These are phyloP conservation scores for Takifugu rubripes DNA, from an alignment of 2,797 vertebrate species.

Conservation along the genomic window DNA sequence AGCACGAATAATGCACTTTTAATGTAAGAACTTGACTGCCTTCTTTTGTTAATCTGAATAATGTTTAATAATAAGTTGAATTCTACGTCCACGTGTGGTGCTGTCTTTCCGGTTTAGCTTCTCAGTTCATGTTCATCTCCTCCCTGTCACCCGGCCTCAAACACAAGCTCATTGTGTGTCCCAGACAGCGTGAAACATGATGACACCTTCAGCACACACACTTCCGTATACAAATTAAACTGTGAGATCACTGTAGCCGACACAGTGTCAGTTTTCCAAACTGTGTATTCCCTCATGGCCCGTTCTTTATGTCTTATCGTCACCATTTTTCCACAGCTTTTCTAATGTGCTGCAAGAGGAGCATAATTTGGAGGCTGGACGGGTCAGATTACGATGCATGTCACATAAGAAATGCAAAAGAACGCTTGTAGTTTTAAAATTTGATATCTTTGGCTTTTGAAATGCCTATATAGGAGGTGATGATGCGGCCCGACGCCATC, in stretches of 20 bases:
- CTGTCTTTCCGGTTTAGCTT: slow-evolving; percentile 9
- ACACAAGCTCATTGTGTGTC: slow-evolving; percentile 61
- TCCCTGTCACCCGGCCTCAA: slow-evolving; percentile 28
- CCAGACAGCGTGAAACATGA: slow-evolving; percentile 36
- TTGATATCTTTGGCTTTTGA: too few relatives aligned
- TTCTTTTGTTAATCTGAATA: not conserved
- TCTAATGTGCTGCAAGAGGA: too few relatives aligned
- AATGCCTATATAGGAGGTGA: too few relatives aligned
- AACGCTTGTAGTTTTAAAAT: too few relatives aligned
- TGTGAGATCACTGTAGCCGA: slow-evolving; percentile 6
- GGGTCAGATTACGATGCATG: too few relatives aligned
- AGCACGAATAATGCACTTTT: too few relatives aligned
- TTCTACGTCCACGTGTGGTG: slow-evolving; percentile 9
- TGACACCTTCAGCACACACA: slow-evolving; percentile 21
- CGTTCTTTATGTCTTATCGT: too few relatives aligned
- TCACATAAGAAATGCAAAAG: too few relatives aligned
- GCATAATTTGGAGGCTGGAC: too few relatives aligned
- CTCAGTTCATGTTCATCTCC: slow-evolving; percentile 17
- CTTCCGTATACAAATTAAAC: slow-evolving; percentile 9
- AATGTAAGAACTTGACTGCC: slow-evolving; percentile 10
- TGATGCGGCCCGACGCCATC: too few relatives aligned
- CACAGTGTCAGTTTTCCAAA: slow-evolving; percentile 15
- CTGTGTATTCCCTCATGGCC: not conserved
- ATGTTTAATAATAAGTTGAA: too few relatives aligned
- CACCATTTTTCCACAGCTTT: too few relatives aligned